Conservation (phyloP, 2,797 vertebrate species). For the Syngnathus rostellatus region DNA sequence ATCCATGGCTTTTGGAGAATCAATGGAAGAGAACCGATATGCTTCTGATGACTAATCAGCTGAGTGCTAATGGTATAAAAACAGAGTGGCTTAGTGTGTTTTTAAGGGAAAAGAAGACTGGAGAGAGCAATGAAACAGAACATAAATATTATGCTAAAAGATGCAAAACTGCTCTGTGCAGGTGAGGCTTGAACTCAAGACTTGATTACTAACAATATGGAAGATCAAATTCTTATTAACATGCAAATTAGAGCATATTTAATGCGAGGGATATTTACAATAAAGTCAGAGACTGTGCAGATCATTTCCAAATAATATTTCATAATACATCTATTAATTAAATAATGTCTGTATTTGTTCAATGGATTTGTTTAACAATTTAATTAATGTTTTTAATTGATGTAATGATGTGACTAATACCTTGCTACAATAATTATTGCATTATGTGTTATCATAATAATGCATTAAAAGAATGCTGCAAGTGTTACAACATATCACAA, state of each 20-base stretch:
- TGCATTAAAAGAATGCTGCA: background rate
- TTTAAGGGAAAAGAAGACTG: background rate
- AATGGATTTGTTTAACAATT: no score
- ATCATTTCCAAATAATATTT: background rate
- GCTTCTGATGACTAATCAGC: background rate
- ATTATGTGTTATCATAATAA: conserved; percentile 25
- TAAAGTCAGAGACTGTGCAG: background rate
- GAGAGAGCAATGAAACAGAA: background rate
- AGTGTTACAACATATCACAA: no score
- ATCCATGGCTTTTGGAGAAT: background rate
- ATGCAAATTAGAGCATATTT: conserved; percentile 1
- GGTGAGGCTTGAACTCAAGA: background rate
- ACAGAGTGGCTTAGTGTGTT: background rate
- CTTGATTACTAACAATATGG: conserved; percentile 1
- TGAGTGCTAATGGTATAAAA: background rate
- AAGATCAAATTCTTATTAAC: conserved; percentile 3
- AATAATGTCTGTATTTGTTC: background rate
- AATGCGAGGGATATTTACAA: background rate
- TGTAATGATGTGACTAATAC: background rate
- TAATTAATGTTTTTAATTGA: background rate
- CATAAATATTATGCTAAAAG: conserved; percentile 1
- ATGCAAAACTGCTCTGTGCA: background rate
- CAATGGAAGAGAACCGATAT: background rate
- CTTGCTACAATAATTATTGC: background rate
- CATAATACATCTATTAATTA: background rate